Conservation (phyloP, 1,140 invertebrate species). For the Homarus americanus region DNA sequence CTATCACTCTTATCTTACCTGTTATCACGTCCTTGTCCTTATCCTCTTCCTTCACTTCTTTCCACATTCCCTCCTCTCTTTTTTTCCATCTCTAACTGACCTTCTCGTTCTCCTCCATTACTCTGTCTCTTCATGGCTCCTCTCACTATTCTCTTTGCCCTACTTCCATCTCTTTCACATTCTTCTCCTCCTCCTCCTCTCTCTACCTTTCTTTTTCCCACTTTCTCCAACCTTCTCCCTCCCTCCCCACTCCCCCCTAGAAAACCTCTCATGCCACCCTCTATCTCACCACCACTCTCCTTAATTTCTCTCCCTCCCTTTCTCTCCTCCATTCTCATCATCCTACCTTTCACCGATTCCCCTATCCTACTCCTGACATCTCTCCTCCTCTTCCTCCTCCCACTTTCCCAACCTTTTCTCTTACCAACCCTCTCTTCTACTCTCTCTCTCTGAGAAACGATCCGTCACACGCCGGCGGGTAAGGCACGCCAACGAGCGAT, state of each 20-base stretch:
- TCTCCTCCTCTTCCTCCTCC: conserved; percentile 14
- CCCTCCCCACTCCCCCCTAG: neutral
- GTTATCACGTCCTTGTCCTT: too few species aligned
- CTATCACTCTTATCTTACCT: too few species aligned
- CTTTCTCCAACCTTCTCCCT: neutral
- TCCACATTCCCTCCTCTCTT: too few species aligned
- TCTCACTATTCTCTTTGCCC: too few species aligned
- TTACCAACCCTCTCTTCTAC: neutral
- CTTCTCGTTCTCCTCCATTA: too few species aligned
- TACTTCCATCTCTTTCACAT: too few species aligned
- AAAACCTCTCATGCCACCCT: too few species aligned
- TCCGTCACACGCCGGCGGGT: neutral
- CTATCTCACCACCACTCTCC: neutral
- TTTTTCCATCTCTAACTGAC: too few species aligned
- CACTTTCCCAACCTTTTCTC: neutral
- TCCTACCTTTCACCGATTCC: neutral
- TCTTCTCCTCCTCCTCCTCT: neutral
- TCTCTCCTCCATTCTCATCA: neutral
- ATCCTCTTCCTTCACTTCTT: too few species aligned
- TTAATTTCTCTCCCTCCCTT: neutral
- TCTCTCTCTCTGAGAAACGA: neutral
- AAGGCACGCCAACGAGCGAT: conserved; percentile 20
- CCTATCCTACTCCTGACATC: neutral
- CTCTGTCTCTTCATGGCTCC: too few species aligned
- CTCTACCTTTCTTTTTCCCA: neutral